These are phyloP conservation scores for Manacus vitellinus DNA, from an alignment of 2,113 vertebrate genomes.

Conservation along the genomic window DNA sequence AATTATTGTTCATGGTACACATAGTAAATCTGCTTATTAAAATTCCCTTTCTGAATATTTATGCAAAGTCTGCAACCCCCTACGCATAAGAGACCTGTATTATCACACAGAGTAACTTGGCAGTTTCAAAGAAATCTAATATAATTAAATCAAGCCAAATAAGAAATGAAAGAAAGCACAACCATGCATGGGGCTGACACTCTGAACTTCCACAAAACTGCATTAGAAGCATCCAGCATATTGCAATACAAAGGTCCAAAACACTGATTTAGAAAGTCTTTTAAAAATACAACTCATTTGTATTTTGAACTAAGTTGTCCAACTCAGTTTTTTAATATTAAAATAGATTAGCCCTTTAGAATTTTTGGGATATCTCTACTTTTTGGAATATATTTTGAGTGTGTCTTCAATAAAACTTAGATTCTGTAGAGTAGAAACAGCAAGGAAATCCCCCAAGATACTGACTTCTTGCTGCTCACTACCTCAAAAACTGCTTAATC, in stretches of 20 bases:
- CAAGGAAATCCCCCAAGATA: background rate
- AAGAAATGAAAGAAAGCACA: background rate
- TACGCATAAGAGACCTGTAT: conserved; percentile 31
- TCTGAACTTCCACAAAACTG: background rate
- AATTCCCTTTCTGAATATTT: conserved; percentile 53
- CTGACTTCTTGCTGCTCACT: background rate
- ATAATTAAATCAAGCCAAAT: conserved; percentile 32
- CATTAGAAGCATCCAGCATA: background rate
- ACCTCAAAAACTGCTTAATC: background rate
- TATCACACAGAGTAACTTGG: conserved; percentile 27
- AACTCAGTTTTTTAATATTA: background rate
- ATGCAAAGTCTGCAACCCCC: conserved; percentile 12
- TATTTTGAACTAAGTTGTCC: background rate
- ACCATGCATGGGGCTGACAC: background rate
- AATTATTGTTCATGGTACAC: conserved; percentile 18
- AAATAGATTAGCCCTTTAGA: background rate
- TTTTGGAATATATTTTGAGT: background rate
- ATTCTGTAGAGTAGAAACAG: background rate
- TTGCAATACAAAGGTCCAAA: background rate
- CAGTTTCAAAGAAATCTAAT: conserved; percentile 27
- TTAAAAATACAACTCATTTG: background rate
- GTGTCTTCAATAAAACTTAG: background rate
- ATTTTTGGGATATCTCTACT: background rate
- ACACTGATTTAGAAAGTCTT: background rate
- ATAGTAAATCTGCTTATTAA: conserved; percentile 43